Percentiles rank a stretch among this genome's conserved stretches.
phyloP scores from a whole-genome alignment of 2,113 vertebrate species.

The Eolophus roseicapilla region DNA sequence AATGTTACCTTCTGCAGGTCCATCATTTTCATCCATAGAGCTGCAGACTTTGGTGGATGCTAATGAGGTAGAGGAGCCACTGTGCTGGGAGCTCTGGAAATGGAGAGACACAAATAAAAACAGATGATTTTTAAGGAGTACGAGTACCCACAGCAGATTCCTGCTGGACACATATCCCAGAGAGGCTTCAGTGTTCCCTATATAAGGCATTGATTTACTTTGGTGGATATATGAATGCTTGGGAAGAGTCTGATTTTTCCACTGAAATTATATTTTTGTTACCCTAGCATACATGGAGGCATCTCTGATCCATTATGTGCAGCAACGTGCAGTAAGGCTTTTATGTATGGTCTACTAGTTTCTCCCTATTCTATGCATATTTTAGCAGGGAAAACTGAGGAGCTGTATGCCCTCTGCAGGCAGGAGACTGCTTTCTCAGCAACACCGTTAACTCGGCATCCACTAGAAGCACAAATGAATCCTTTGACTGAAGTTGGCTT shows the following conservation, averaged over 20 bases:
- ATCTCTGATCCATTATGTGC: not conserved
- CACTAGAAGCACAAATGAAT: not conserved
- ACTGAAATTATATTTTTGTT: not conserved
- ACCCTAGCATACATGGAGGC: not conserved
- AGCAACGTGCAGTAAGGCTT: not conserved
- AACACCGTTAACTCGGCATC: not conserved
- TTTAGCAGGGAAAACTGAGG: not conserved
- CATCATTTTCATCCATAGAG: conserved; percentile 96
- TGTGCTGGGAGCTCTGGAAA: conserved; percentile 91
- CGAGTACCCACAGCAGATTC: not conserved
- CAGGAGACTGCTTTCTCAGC: not conserved
- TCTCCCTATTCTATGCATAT: not conserved
- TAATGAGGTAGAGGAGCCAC: conserved; percentile 93
- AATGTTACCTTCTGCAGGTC: conserved; percentile 86
- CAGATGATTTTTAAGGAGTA: conserved; percentile 17
- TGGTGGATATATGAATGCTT: not conserved
- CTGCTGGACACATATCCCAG: not conserved
- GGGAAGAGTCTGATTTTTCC: not conserved
- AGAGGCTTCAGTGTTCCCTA: not conserved
- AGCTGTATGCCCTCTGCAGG: conserved; percentile 35
- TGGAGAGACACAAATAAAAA: conserved; percentile 51
- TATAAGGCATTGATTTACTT: not conserved
- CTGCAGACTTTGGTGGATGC: conserved; percentile 97
- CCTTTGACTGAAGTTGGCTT: not conserved
- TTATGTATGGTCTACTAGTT: not conserved